Conservation (phyloP, 2,888 invertebrate genomes). For the Hedya salicella region DNA sequence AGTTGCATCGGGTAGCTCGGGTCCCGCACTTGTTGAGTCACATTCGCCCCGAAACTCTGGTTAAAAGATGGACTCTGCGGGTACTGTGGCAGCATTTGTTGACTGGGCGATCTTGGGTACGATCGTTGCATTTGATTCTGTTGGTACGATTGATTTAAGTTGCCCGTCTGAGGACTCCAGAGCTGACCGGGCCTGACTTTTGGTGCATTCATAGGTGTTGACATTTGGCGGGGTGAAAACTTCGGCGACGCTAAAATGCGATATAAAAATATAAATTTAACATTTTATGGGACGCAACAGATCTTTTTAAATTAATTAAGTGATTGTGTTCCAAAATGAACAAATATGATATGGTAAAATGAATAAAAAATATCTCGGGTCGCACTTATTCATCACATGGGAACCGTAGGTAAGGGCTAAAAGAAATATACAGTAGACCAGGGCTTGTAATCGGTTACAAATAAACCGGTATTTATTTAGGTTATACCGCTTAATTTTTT, state of each 20-base stretch:
- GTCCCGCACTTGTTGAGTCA: constrained; percentile 71
- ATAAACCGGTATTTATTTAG: too few species aligned
- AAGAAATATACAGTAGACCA: too few species aligned
- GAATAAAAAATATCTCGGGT: too few species aligned
- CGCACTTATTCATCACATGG: too few species aligned
- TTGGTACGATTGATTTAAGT: constrained; percentile 72
- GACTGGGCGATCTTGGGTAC: constrained; percentile 64
- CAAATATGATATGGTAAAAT: too few species aligned
- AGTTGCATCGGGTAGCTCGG: constrained; percentile 72
- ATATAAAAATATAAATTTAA: background rate
- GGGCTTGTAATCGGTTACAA: too few species aligned
- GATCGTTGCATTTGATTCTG: constrained; percentile 69
- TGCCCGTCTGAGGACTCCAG: constrained; percentile 65
- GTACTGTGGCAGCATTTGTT: constrained; percentile 67
- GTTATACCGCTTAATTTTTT: too few species aligned
- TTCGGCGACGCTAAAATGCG: constrained; percentile 71
- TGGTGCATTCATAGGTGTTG: constrained; percentile 73
- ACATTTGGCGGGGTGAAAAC: constrained; percentile 80
- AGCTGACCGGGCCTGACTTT: constrained; percentile 62
- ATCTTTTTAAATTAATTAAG: too few species aligned
- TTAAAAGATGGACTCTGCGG: constrained; percentile 73
- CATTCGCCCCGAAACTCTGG: constrained; percentile 70
- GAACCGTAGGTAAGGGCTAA: too few species aligned
- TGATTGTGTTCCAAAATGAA: too few species aligned
- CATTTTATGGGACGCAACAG: too few species aligned